These are phyloP conservation scores for Furnarius figulus DNA, from an alignment of 2,113 vertebrate species.

Conservation along the genomic window DNA sequence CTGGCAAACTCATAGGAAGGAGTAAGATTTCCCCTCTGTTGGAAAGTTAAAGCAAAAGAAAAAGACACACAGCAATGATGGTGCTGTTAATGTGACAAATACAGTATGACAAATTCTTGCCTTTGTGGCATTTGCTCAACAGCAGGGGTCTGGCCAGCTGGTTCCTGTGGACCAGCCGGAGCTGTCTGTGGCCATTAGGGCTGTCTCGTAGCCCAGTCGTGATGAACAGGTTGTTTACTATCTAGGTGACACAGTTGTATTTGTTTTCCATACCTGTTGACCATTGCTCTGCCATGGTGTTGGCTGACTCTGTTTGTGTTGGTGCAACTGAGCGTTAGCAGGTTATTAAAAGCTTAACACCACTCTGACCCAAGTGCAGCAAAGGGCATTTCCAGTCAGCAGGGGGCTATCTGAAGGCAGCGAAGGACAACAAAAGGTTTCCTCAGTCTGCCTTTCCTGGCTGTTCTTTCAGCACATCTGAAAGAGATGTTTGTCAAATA, in stretches of 20 bases:
- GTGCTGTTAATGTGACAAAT: not conserved
- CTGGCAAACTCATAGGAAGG: not conserved
- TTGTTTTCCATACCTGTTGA: not conserved
- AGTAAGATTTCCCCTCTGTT: not conserved
- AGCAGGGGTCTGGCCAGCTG: not conserved
- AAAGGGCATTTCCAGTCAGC: not conserved
- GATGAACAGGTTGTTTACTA: not conserved
- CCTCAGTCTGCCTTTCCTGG: not conserved
- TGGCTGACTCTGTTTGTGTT: not conserved
- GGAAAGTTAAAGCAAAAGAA: not conserved
- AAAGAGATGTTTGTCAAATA: not conserved
- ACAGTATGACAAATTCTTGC: not conserved
- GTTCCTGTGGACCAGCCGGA: not conserved
- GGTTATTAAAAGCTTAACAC: not conserved
- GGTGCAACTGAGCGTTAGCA: not conserved
- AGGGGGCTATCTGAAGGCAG: not conserved
- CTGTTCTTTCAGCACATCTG: not conserved
- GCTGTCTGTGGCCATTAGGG: not conserved
- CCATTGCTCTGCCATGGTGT: not conserved
- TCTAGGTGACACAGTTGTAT: not conserved
- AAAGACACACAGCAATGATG: not conserved
- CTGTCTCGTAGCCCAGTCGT: rapidly evolving
- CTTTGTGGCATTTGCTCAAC: not conserved
- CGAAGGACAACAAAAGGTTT: not conserved
- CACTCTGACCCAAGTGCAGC: not conserved